Base-by-base conservation (phyloP, 2,113 vertebrate species). In the Todiramphus chloris region DNA sequence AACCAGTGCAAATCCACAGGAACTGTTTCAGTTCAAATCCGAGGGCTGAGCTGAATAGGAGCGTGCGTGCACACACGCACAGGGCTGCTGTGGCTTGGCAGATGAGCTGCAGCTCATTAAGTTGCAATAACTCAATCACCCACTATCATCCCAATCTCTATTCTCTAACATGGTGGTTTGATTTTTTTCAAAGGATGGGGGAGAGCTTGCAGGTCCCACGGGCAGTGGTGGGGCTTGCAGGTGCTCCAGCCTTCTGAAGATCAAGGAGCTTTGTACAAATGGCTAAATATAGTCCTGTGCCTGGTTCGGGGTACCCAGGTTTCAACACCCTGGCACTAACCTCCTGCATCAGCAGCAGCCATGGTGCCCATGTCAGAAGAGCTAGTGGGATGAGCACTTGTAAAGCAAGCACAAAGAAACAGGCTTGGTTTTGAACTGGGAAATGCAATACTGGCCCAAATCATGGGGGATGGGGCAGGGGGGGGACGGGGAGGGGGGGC, bases 81-180 rank as follows among this genome's bases (percentile, higher is more conserved):
- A 1, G 39, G 16, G 89, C 6, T 59, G 90, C 92, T 92, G 96
- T 10, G 95, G 95, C 92, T 93, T 90, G 96, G 95, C 96, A 73
- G 82, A 80, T 35, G 94, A 79, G 82, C n/a, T 1, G 88, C 90
- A 51, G 1, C 94, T 94, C 79, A 12, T 92, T 93, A 88, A 76
- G 27, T 15, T 86, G 92, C 95, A 92, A 88, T 95, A 96, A 93
- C 90, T 92, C 90, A 68, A 62, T 92, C 95, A 73, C 53, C 50
- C 44, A 0, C 67, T 92, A 85, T 92, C 94, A 69, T 33, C 95
- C 75, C 90, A 5, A 80, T 95, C 96, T 95, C 70, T 14, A 10
- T 43, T 24, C 88, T 73, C 72, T 27, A 48, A 70, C 1, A 10
- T n/a, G 1, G 58, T 3, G 59, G 74, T 66, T 48, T 84, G 81